Evolutionary conservation across 2,797 vertebrate species (phyloP), one percentile per base, ranked within the genome.

Genomic region (Epinephelus awoara): DNA sequence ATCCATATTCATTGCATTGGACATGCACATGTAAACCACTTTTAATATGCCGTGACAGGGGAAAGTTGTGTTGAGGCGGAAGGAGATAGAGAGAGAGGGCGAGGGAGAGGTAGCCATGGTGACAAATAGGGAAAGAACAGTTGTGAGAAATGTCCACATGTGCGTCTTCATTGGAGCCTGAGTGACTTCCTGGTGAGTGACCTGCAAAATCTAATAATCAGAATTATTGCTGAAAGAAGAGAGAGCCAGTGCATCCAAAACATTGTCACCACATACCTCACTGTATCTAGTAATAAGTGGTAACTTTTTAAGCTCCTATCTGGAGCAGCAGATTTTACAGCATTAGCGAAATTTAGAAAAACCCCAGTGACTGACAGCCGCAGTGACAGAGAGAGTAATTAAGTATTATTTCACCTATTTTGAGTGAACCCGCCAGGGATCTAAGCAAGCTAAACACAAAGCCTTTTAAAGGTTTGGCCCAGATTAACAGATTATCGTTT

Each of bases 1-100:
- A 98, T 99, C 95, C 97, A 99, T 99, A 99, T 99, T 98, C 97
- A 99, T 98, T 94, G 96, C 94, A 96, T 98, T 96, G 95, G 96
- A 97, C 97, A 96, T 96, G 97, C 97, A 97, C 97, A 97, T 97
- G 97, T 97, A 97, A 97, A 97, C 96, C 94, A 93, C 95, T 96
- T 97, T 97, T 98, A 99, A 99, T 98, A 96, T 96, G 96, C 96
- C 96, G 94, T 97, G 97, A 98, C 97, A 97, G 97, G 93, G 94
- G 91, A 96, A 95, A 96, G 96, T 90, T 96, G 95, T 96, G 95
- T 95, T 93, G 79, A 86, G 84, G 84, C 83, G 84, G 89, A 89
- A 89, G 94, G 94, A 95, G 95, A 95, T 92, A 92, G 71, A 75
- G 50, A 65, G 66, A 81, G 73, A 75, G 77, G 42, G 11, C 25